These are phyloP conservation scores for Drosophila rufa DNA, from an alignment of 1,140 invertebrate species.

Conservation along the genomic window DNA sequence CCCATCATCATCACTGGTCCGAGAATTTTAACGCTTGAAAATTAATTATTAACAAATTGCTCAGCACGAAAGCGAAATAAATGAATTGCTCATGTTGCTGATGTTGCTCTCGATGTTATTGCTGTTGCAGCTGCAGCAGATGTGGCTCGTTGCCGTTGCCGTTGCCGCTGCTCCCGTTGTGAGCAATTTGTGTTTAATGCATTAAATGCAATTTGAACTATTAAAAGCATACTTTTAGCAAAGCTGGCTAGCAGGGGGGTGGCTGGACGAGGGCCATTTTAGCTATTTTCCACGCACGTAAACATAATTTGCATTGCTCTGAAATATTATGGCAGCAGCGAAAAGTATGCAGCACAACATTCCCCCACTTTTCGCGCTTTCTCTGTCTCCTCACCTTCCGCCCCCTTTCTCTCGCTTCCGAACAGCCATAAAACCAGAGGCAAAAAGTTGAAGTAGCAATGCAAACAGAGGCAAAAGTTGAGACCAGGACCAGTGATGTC, in stretches of 20 bases:
- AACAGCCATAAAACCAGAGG: slow-evolving; percentile 3
- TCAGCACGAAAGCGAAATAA: slow-evolving; percentile 41
- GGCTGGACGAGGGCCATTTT: slow-evolving; percentile 37
- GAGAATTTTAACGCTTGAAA: slow-evolving; percentile 29
- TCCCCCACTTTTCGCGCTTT: slow-evolving; percentile 15
- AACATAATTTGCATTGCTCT: slow-evolving; percentile 71
- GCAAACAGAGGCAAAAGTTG: slow-evolving; percentile 20
- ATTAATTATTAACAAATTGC: slow-evolving; percentile 58
- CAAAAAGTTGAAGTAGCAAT: slow-evolving; percentile 44
- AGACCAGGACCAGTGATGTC: slow-evolving; percentile 12
- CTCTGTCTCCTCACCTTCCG: slow-evolving; percentile 1
- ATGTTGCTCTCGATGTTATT: slow-evolving; percentile 25
- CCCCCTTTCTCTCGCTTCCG: background rate
- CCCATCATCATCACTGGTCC: slow-evolving; percentile 5
- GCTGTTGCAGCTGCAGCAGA: slow-evolving; percentile 26
- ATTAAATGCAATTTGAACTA: slow-evolving; percentile 75
- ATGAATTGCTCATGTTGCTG: slow-evolving; percentile 40
- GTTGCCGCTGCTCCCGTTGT: slow-evolving; percentile 12
- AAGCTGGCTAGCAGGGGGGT: slow-evolving; percentile 10
- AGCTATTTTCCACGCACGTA: slow-evolving; percentile 54
- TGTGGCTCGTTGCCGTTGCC: slow-evolving; percentile 1
- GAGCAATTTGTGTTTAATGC: slow-evolving; percentile 58
- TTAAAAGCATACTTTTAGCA: slow-evolving; percentile 67
- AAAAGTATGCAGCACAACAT: slow-evolving; percentile 64
- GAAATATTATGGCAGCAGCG: slow-evolving; percentile 70